Evolutionary conservation across 2,113 vertebrate species (phyloP).

Genomic region (Semnornis frantzii): DNA sequence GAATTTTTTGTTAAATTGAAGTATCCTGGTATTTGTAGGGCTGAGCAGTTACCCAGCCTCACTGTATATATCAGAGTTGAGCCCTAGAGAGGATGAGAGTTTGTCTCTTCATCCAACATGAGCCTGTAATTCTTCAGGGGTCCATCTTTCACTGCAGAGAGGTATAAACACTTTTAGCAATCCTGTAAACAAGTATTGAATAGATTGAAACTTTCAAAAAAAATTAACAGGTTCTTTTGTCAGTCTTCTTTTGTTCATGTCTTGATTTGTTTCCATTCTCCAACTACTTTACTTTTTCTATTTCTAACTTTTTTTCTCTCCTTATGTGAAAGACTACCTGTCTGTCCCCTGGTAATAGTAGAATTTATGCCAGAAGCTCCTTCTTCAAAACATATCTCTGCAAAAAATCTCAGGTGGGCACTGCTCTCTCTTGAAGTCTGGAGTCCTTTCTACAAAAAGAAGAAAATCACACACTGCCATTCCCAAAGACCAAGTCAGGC

Average conservation of each 20-base stretch:
- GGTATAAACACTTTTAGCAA: background rate
- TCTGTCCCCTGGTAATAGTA: slow-evolving; percentile 14
- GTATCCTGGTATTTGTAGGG: background rate
- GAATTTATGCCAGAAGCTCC: slow-evolving; percentile 31
- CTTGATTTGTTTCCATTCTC: slow-evolving; percentile 10
- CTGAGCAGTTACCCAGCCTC: background rate
- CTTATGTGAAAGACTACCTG: slow-evolving; percentile 1
- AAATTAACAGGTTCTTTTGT: background rate
- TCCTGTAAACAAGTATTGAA: background rate
- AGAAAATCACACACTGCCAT: slow-evolving; percentile 14
- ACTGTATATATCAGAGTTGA: background rate
- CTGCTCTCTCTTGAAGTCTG: slow-evolving; percentile 13
- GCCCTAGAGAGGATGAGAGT: background rate
- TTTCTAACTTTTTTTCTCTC: background rate
- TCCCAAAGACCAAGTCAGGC: background rate
- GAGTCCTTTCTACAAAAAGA: slow-evolving; percentile 24
- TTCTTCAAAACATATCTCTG: slow-evolving; percentile 37
- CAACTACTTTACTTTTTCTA: background rate
- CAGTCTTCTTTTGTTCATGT: background rate
- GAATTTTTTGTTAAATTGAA: background rate
- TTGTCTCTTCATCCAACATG: background rate
- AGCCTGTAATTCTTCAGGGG: background rate
- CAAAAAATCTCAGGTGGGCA: slow-evolving; percentile 22
- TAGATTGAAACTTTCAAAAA: background rate
- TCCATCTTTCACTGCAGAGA: background rate